Base-by-base conservation (phyloP, 2,113 vertebrate genomes). In the Tragulus kanchil region DNA sequence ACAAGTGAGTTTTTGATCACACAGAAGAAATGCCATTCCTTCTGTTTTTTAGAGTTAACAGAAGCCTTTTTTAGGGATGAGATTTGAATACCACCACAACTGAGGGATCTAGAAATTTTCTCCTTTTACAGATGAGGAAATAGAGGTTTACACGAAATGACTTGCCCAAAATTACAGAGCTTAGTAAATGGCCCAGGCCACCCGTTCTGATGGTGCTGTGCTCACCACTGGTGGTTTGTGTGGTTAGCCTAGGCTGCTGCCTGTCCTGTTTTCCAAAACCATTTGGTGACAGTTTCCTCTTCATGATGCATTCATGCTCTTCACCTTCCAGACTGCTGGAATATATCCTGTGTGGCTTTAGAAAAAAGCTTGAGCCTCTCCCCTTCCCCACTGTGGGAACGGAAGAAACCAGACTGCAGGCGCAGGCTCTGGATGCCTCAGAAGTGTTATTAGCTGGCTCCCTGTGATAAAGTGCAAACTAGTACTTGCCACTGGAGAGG, bases 1-100 rank as follows among this genome's bases (percentile, higher is more conserved):
- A 85, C 65, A 25, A 93, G 79, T 81, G 45, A 75, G 45, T 85
- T 81, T 87, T 61, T 92, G 95, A 52, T 84, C 90, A 82, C 85
- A 45, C 0, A 61, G 79, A 81, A 82, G 62, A 96, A 84, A 8
- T 73, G 9, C 21, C 62, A 65, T 88, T 36, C 59, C 73, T 75
- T 67, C 31, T 90, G 67, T 52, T 87, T 67, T 67, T 64, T 56
- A 64, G 65, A 19, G 62, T 69, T 88, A 71, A 81, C 14, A 79
- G 86, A 84, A 91, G 48, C 62, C 36, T 62, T 52, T 84, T 90
- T 65, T 78, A 64, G 59, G 42, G 69, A 52, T 52, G 54, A 59
- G 64, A 75, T 95, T 85, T 87, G 59, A 96, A 11, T 31, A 42
- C 36, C 21, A 54, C 77, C 45, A 84, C 50, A 69, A 69, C 26